A percentile compares a stretch with the other conserved stretches of the same genome.
Evolutionary conservation across 2,888 invertebrate species (phyloP).

Genomic region (Papilio gigon): DNA sequence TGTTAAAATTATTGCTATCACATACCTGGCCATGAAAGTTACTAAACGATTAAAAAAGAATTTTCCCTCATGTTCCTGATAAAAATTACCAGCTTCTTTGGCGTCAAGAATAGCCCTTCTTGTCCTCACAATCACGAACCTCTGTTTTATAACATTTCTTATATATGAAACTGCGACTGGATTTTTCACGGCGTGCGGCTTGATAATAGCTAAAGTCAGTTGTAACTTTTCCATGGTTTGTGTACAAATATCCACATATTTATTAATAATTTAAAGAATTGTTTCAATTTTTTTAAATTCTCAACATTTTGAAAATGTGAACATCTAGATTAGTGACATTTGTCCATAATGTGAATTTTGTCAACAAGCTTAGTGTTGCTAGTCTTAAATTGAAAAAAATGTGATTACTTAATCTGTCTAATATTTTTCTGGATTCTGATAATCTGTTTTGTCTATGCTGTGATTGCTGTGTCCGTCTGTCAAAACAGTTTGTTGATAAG

Average conservation of each 20-base stretch:
- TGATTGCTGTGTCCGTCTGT: not conserved
- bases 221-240: conserved; percentile 78
- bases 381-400: not conserved
- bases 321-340: not conserved
- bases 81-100: conserved; percentile 88
- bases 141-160: conserved; percentile 84
- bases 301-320: conserved; percentile 3
- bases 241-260: conserved; percentile 2
- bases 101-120: conserved; percentile 84
- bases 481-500: conserved; percentile 17
- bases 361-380: not conserved
- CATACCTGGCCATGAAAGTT: conserved; percentile 91
- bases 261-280: not conserved
- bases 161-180: conserved; percentile 87
- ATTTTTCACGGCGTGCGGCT: conserved; percentile 92
- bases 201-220: conserved; percentile 92
- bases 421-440: not conserved
- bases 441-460: not conserved
- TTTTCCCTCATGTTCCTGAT: conserved; percentile 90
- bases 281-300: not conserved
- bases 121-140: conserved; percentile 88
- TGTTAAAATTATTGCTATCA: conserved; percentile 2
- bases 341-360: not conserved
- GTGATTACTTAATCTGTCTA: not conserved
- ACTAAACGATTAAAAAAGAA: conserved; percentile 92